phyloP scores from a whole-genome alignment of 2,888 invertebrate genomes.

The Phaedon cochleariae region DNA sequence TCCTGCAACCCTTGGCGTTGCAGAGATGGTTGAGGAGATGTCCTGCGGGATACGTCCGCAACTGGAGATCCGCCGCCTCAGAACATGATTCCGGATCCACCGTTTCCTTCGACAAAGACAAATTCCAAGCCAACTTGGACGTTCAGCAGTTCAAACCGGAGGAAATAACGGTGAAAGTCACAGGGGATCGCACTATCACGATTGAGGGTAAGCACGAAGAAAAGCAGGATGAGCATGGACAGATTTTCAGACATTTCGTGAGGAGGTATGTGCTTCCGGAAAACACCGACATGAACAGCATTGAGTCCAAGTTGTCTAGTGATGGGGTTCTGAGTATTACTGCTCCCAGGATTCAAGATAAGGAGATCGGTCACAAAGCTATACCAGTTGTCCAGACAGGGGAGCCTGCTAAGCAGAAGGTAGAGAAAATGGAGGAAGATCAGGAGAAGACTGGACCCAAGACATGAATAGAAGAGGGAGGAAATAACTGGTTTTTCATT shows the following conservation, averaged over 20 bases:
- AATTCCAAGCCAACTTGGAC: conserved; percentile 35
- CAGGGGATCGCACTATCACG: conserved; percentile 27
- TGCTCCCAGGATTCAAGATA: conserved; percentile 24
- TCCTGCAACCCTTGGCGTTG: conserved; percentile 17
- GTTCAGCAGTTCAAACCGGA: conserved; percentile 38
- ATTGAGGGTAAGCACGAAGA: conserved; percentile 36
- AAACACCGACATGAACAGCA: conserved; percentile 22
- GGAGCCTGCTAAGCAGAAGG: conserved; percentile 22
- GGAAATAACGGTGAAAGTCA: conserved; percentile 32
- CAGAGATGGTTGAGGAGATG: not conserved
- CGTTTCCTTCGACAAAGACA: conserved; percentile 29
- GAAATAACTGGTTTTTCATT: not conserved
- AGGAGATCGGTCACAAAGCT: conserved; percentile 14
- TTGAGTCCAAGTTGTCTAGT: conserved; percentile 32
- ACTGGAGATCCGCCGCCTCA: conserved; percentile 33
- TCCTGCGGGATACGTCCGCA: conserved; percentile 33
- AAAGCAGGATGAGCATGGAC: conserved; percentile 34
- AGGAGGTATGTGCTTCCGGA: conserved; percentile 31
- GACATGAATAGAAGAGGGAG: not conserved
- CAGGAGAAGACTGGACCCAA: not conserved
- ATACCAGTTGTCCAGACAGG: conserved; percentile 31
- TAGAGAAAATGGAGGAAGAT: not conserved
- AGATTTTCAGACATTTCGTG: conserved; percentile 33
- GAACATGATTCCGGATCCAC: conserved; percentile 20
- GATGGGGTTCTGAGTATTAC: conserved; percentile 30